phyloP scores from a whole-genome alignment of 2,888 invertebrate species.

The Eupithecia subumbrata region DNA sequence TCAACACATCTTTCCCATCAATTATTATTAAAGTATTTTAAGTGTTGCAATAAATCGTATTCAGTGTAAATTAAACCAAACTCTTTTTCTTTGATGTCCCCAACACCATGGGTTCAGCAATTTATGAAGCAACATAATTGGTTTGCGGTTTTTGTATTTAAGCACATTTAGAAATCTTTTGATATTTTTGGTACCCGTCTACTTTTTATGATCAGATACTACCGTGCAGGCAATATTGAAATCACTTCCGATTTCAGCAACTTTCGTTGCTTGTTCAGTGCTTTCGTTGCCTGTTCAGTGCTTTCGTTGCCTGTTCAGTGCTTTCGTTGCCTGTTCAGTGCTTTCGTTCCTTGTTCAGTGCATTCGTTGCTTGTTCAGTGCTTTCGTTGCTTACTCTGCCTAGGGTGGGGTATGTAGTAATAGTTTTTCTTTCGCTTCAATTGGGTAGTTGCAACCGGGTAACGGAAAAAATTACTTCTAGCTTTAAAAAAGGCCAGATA shows the following conservation, averaged over 20 bases:
- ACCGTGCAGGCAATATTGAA: not conserved
- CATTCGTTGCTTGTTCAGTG: not conserved
- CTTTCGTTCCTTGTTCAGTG: not conserved
- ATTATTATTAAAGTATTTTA: no score
- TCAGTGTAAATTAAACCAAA: no score
- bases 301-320: not conserved
- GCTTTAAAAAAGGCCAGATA: not conserved
- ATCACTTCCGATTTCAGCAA: not conserved
- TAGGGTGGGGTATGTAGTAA: not conserved
- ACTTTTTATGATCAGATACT: not conserved
- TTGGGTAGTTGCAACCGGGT: not conserved
- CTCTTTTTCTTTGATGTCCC: no score
- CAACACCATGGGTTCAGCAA: not conserved
- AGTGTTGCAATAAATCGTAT: no score
- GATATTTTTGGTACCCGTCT: not conserved
- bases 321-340: not conserved
- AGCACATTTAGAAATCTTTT: not conserved
- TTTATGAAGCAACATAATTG: not conserved
- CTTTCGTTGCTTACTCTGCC: not conserved
- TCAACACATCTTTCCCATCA: no score
- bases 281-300: not conserved
- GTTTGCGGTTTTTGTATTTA: not conserved
- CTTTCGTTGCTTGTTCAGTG: not conserved
- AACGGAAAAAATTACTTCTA: not conserved
- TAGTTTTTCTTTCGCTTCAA: not conserved